phyloP scores from a whole-genome alignment of 1,140 invertebrate genomes.

The Drosophila malerkotliana region DNA sequence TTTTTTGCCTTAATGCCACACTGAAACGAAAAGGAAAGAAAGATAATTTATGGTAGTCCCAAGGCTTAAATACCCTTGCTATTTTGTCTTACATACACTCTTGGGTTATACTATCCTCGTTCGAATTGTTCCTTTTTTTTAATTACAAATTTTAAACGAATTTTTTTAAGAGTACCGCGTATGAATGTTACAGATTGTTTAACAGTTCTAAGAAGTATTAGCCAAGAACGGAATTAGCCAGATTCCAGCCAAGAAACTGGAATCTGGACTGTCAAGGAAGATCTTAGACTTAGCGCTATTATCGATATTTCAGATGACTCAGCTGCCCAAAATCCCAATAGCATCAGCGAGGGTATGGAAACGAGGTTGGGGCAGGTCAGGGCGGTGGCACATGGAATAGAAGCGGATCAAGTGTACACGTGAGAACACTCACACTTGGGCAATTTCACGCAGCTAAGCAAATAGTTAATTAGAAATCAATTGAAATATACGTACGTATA shows the following conservation, averaged over 20 bases:
- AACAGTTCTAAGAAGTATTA: no score
- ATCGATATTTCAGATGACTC: no score
- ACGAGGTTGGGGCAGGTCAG: constrained; percentile 3
- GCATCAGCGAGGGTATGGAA: neutral
- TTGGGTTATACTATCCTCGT: no score
- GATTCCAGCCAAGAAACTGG: no score
- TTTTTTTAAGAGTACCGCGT: neutral
- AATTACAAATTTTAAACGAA: no score
- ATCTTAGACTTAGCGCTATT: no score
- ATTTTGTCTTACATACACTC: neutral
- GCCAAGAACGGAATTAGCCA: no score
- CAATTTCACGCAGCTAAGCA: constrained; percentile 48
- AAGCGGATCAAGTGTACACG: constrained; percentile 68
- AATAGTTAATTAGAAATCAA: constrained; percentile 78
- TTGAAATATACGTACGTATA: constrained; percentile 52
- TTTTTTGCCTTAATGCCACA: neutral
- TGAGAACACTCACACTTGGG: constrained; percentile 30
- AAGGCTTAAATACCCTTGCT: neutral
- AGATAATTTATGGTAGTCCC: neutral
- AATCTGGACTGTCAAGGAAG: no score
- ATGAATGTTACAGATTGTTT: no score
- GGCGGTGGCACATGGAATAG: constrained; percentile 35
- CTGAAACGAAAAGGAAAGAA: neutral
- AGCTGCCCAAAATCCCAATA: neutral
- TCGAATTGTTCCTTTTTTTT: no score